Conservation (phyloP, 2,888 invertebrate genomes). For the Lumbricus terrestris region DNA sequence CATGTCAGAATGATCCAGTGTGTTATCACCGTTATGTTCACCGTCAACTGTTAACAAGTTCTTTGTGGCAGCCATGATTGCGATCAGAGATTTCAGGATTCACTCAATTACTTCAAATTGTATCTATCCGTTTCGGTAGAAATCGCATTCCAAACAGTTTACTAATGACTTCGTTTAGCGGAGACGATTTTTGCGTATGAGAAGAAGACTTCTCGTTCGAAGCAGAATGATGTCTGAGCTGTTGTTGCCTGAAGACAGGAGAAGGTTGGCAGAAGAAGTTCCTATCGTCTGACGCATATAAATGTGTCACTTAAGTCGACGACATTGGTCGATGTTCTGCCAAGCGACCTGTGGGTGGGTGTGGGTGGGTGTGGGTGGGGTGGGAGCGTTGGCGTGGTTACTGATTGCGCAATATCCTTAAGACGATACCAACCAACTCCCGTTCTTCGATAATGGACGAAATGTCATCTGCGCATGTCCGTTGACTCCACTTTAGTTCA, state of each 20-base stretch:
- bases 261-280: neutral
- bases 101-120: neutral
- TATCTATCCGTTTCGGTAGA: neutral
- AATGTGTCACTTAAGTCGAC: neutral
- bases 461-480: neutral
- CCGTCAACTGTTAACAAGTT: neutral
- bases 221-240: neutral
- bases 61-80: neutral
- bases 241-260: neutral
- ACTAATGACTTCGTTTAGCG: neutral
- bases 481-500: neutral
- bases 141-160: neutral
- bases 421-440: neutral
- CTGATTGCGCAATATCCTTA: neutral
- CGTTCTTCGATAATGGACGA: neutral
- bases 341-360: neutral
- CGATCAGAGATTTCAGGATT: neutral
- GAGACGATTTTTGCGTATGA: neutral
- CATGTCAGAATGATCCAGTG: neutral
- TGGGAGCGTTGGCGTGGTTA: neutral
- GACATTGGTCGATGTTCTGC: neutral
- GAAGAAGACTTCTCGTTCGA: neutral
- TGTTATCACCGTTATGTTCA: neutral
- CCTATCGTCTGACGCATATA: neutral
- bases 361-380: no score